Evolutionary conservation across 2,113 vertebrate species (phyloP).

Genomic region (Eublepharis macularius): DNA sequence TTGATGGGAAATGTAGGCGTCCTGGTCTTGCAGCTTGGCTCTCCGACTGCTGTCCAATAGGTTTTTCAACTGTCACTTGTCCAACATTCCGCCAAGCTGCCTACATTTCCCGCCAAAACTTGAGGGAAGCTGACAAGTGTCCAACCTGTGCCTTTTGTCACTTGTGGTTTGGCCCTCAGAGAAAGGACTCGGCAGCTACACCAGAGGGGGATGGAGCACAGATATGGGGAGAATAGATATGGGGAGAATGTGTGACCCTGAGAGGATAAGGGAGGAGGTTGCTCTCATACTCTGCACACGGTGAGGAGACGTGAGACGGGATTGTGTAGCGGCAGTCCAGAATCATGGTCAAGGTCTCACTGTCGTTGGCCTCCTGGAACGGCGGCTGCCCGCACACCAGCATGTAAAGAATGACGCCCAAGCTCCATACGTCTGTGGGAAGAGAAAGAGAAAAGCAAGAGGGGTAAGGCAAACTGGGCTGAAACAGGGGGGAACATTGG

Average conservation of each 20-base stretch:
- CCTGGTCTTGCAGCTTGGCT: too few relatives aligned
- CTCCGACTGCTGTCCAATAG: too few relatives aligned
- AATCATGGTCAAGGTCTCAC: constrained; percentile 91
- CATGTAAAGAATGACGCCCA: constrained; percentile 92
- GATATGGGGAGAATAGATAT: not conserved
- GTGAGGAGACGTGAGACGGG: constrained; percentile 76
- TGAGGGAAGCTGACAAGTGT: too few relatives aligned
- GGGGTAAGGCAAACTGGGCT: not conserved
- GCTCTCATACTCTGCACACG: constrained; percentile 81
- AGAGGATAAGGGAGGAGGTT: fast-evolving
- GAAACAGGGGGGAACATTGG: not conserved
- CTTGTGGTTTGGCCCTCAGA: too few relatives aligned
- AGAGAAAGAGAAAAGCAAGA: not conserved
- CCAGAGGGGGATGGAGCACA: too few relatives aligned
- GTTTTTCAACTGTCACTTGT: too few relatives aligned
- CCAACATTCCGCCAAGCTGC: too few relatives aligned
- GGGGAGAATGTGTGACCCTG: too few relatives aligned
- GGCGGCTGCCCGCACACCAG: constrained; percentile 87
- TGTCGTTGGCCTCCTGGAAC: constrained; percentile 91
- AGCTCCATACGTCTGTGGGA: constrained; percentile 87
- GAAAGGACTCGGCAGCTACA: too few relatives aligned
- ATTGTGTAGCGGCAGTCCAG: constrained; percentile 88
- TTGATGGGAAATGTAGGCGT: too few relatives aligned
- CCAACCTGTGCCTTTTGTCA: too few relatives aligned
- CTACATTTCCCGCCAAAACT: too few relatives aligned